These are phyloP conservation scores for Porites lutea DNA, from an alignment of 64 coral and sea anemone genomes.

Conservation along the genomic window DNA sequence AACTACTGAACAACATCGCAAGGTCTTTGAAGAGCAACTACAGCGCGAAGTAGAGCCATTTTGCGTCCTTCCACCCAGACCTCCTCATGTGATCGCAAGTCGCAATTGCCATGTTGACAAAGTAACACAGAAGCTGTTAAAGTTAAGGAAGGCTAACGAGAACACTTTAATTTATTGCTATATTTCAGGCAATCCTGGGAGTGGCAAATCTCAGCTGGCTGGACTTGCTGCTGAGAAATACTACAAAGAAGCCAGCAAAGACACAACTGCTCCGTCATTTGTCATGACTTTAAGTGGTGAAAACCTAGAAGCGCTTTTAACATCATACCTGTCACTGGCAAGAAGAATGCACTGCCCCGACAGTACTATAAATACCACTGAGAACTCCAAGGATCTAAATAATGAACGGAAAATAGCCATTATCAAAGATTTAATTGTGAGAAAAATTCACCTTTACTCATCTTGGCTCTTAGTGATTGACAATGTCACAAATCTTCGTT, in stretches of 20 bases:
- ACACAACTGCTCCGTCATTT: neutral
- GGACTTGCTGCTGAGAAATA: neutral
- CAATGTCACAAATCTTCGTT: slow-evolving; percentile 22
- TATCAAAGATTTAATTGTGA: neutral
- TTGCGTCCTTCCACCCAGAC: neutral
- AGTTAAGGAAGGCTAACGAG: neutral
- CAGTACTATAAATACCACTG: neutral
- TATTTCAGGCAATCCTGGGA: slow-evolving; percentile 28
- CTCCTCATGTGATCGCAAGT: neutral
- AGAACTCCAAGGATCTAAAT: neutral
- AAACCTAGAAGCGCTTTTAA: neutral
- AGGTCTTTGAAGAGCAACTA: slow-evolving; percentile 22
- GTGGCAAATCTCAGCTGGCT: slow-evolving; percentile 38
- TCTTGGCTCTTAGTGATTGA: slow-evolving; percentile 37
- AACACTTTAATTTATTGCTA: neutral
- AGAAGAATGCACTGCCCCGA: neutral
- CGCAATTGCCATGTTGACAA: neutral
- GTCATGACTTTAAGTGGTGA: slow-evolving; percentile 28
- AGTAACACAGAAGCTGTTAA: neutral
- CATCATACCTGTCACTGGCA: slow-evolving; percentile 1
- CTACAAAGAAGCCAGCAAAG: neutral
- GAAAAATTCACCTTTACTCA: neutral
- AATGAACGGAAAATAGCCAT: neutral
- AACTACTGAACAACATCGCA: slow-evolving; percentile 1
- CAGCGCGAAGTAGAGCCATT: slow-evolving; percentile 7